phyloP scores from a whole-genome alignment of 2,113 vertebrate genomes.

The Myrmecophaga tridactyla region DNA sequence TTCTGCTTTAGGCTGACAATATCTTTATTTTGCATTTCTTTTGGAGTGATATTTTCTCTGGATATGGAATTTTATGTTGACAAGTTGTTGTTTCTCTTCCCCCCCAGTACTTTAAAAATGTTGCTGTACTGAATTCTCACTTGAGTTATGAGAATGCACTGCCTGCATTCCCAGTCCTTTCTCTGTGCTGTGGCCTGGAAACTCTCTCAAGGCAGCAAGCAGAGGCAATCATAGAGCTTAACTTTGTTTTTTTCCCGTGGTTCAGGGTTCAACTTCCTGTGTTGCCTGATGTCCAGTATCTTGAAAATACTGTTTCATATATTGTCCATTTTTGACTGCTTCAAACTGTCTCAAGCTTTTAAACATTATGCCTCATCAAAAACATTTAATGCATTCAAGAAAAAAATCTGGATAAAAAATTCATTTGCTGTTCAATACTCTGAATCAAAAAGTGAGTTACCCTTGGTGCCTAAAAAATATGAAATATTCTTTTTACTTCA shows the following conservation, averaged over 20 bases:
- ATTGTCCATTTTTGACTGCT: neutral
- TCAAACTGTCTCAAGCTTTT: neutral
- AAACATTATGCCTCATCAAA: neutral
- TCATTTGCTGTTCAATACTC: neutral
- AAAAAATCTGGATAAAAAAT: neutral
- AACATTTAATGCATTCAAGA: neutral
- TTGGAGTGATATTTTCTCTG: neutral
- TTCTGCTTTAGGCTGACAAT: neutral
- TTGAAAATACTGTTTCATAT: neutral
- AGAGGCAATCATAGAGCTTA: neutral
- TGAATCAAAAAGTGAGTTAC: conserved; percentile 4
- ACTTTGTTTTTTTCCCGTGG: neutral
- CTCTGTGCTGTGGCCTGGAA: neutral
- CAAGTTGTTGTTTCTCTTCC: neutral
- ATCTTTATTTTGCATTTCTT: neutral
- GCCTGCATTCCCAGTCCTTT: too few relatives aligned
- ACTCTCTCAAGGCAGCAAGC: neutral
- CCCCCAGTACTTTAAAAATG: neutral
- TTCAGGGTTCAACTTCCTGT: neutral
- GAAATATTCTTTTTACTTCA: neutral
- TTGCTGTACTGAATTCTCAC: neutral
- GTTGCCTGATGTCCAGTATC: neutral
- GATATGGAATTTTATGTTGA: neutral
- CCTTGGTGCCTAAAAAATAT: neutral
- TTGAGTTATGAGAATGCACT: neutral